These are phyloP conservation scores for Eupeodes latifasciatus DNA, from an alignment of 2,888 invertebrate genomes.

Conservation along the genomic window DNA sequence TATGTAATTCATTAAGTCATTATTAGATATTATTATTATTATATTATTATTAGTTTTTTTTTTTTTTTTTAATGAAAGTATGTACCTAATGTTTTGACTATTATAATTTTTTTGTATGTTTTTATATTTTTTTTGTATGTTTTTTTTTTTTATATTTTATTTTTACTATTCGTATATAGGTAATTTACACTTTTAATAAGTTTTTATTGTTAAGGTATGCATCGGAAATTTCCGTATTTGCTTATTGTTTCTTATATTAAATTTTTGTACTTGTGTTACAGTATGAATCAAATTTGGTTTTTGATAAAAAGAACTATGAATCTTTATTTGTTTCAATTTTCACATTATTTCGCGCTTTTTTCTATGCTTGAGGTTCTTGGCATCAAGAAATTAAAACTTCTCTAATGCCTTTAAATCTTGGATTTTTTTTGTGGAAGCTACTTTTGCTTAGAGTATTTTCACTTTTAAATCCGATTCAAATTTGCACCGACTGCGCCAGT, in stretches of 20 bases:
- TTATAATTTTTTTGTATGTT: background rate
- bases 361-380: slow-evolving; percentile 10
- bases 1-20: background rate
- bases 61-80: background rate
- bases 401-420: slow-evolving; percentile 3
- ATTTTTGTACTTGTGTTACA: background rate
- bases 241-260: background rate
- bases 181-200: background rate
- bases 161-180: background rate
- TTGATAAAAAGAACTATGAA: no score
- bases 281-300: background rate
- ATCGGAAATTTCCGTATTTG: background rate
- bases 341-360: background rate
- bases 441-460: background rate
- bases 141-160: background rate
- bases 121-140: background rate
- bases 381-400: slow-evolving; percentile 5
- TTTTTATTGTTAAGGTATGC: background rate
- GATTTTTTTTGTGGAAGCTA: background rate
- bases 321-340: background rate
- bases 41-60: no score
- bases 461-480: no score
- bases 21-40: background rate
- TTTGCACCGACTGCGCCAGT: background rate
- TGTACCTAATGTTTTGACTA: background rate